A percentile compares a stretch with the other conserved stretches of the same genome.
These are phyloP conservation scores for Heteromyza rotundicornis DNA, from an alignment of 2,888 invertebrate species.

Conservation along the genomic window DNA sequence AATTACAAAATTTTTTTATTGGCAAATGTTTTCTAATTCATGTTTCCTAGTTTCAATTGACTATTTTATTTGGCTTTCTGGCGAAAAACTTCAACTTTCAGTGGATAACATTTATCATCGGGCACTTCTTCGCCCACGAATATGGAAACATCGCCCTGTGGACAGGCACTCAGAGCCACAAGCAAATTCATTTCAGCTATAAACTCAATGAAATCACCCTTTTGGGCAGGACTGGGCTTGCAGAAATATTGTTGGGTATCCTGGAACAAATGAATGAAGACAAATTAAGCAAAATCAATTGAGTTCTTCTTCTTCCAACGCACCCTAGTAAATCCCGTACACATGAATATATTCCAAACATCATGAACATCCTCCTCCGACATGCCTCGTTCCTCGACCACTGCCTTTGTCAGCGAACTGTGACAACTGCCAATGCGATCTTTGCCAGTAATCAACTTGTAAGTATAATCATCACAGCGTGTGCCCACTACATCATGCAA, in stretches of 20 bases:
- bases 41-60: not conserved
- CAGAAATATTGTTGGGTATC: constrained; percentile 65
- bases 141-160: constrained; percentile 64
- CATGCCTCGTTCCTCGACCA: constrained; percentile 56
- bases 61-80: constrained; percentile 35
- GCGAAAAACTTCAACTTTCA: constrained; percentile 61
- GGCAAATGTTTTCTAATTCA: too few relatives aligned
- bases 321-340: constrained; percentile 63
- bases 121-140: constrained; percentile 61
- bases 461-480: constrained; percentile 64
- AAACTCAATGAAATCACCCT: constrained; percentile 65
- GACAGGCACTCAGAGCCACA: constrained; percentile 63
- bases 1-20: not conserved
- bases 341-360: constrained; percentile 66
- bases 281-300: not conserved
- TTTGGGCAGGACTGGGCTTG: constrained; percentile 63
- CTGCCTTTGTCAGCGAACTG: constrained; percentile 61
- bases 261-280: constrained; percentile 30
- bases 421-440: constrained; percentile 62
- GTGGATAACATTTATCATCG: constrained; percentile 59
- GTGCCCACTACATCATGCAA: constrained; percentile 64
- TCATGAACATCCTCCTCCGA: constrained; percentile 64
- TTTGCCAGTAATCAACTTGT: constrained; percentile 63
- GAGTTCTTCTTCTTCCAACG: not conserved
- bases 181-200: constrained; percentile 65